Conservation (phyloP, 2,888 invertebrate genomes). For the Orgyia antiqua region DNA sequence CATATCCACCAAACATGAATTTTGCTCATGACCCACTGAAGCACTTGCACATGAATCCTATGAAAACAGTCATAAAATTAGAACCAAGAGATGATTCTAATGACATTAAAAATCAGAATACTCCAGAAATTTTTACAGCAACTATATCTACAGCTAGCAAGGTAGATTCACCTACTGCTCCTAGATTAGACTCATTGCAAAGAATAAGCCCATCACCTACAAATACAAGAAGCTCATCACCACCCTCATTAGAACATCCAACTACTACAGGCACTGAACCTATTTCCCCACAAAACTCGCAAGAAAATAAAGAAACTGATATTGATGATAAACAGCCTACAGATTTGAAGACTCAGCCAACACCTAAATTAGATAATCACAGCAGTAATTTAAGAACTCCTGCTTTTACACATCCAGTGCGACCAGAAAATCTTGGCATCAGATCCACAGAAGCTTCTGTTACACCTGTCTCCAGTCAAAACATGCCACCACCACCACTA, state of each 20-base stretch:
- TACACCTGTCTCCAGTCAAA: slow-evolving; percentile 56
- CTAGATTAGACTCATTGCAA: slow-evolving; percentile 60
- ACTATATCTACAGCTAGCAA: slow-evolving; percentile 63
- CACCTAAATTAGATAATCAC: slow-evolving; percentile 52
- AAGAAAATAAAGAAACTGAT: slow-evolving; percentile 65
- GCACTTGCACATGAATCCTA: slow-evolving; percentile 63
- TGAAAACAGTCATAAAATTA: slow-evolving; percentile 72
- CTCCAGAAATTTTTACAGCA: slow-evolving; percentile 71
- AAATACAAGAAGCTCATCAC: slow-evolving; percentile 56
- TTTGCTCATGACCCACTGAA: slow-evolving; percentile 63
- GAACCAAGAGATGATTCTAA: slow-evolving; percentile 70
- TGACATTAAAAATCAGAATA: slow-evolving; percentile 68
- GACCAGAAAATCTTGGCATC: slow-evolving; percentile 62
- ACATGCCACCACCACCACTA: slow-evolving; percentile 64
- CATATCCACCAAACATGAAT: slow-evolving; percentile 59
- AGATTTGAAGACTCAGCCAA: slow-evolving; percentile 62
- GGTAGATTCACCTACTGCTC: slow-evolving; percentile 64
- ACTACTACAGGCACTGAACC: slow-evolving; percentile 60
- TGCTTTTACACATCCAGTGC: slow-evolving; percentile 53
- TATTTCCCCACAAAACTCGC: slow-evolving; percentile 64
- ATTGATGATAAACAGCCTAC: slow-evolving; percentile 67
- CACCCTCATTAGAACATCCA: slow-evolving; percentile 66
- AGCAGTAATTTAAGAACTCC: slow-evolving; percentile 47
- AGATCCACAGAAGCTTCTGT: slow-evolving; percentile 53
- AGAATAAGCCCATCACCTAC: slow-evolving; percentile 69